phyloP scores from a whole-genome alignment of 2,888 invertebrate species.

The Drosophila lacicola region DNA sequence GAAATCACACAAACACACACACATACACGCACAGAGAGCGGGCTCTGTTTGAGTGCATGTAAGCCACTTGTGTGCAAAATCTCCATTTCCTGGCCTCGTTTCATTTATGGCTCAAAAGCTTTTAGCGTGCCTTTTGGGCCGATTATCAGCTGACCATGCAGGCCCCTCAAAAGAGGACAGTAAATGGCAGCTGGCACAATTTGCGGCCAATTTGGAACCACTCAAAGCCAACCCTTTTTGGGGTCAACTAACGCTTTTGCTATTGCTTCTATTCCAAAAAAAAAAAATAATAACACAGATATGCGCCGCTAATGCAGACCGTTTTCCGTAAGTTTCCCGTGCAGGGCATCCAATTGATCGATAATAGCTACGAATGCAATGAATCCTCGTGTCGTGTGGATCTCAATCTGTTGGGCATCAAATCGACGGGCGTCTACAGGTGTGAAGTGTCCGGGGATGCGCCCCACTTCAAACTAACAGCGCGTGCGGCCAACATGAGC shows the following conservation, averaged over 20 bases:
- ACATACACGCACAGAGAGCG: conserved; percentile 2
- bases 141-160: conserved; percentile 65
- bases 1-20: conserved; percentile 32
- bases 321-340: conserved; percentile 81
- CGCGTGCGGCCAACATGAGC: conserved; percentile 87
- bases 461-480: conserved; percentile 87
- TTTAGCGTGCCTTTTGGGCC: conserved; percentile 61
- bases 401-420: conserved; percentile 79
- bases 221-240: conserved; percentile 41
- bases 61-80: conserved; percentile 71
- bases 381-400: conserved; percentile 82
- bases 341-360: conserved; percentile 77
- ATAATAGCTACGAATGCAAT: conserved; percentile 81
- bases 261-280: background rate
- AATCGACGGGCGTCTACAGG: conserved; percentile 86
- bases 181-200: conserved; percentile 57
- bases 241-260: background rate
- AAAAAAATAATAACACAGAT: conserved; percentile 58
- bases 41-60: conserved; percentile 68
- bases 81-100: conserved; percentile 71
- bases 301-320: conserved; percentile 82
- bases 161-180: conserved; percentile 31
- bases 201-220: conserved; percentile 62
- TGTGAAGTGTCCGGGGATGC: conserved; percentile 88
- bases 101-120: conserved; percentile 72